These are phyloP conservation scores for Entomyzon cyanotis DNA, from an alignment of 2,113 vertebrate species.

Conservation along the genomic window DNA sequence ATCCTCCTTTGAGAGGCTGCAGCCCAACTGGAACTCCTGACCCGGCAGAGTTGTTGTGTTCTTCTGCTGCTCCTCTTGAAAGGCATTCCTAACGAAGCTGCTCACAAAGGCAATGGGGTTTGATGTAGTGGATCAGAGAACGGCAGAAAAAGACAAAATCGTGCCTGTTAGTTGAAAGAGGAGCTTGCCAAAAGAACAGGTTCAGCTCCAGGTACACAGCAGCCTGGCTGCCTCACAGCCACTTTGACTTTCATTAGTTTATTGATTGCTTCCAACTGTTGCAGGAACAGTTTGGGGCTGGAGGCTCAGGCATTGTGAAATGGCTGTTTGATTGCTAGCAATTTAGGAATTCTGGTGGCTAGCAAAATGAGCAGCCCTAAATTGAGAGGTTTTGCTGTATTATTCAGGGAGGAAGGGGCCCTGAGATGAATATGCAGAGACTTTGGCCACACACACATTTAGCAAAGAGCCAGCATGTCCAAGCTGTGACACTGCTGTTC, in stretches of 20 bases:
- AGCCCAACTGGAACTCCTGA: not conserved
- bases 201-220: not conserved
- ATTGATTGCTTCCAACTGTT: conserved; percentile 48
- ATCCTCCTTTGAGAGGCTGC: not conserved
- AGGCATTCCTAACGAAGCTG: not conserved
- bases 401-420: not conserved
- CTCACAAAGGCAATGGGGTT: not conserved
- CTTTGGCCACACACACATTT: not conserved
- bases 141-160: not conserved
- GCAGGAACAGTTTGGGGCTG: not conserved
- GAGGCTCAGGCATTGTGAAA: not conserved
- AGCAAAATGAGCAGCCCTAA: not conserved
- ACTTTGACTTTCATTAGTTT: conserved; percentile 35
- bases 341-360: not conserved
- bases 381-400: not conserved
- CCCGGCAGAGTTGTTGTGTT: not conserved
- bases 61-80: not conserved
- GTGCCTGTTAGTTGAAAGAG: conserved; percentile 16
- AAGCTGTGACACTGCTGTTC: not conserved
- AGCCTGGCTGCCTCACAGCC: conserved; percentile 3
- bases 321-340: not conserved
- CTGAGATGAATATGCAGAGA: not conserved
- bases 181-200: not conserved
- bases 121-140: not conserved
- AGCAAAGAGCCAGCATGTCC: not conserved